Base-by-base conservation (phyloP, 2,797 vertebrate genomes). In the Picus viridis region DNA sequence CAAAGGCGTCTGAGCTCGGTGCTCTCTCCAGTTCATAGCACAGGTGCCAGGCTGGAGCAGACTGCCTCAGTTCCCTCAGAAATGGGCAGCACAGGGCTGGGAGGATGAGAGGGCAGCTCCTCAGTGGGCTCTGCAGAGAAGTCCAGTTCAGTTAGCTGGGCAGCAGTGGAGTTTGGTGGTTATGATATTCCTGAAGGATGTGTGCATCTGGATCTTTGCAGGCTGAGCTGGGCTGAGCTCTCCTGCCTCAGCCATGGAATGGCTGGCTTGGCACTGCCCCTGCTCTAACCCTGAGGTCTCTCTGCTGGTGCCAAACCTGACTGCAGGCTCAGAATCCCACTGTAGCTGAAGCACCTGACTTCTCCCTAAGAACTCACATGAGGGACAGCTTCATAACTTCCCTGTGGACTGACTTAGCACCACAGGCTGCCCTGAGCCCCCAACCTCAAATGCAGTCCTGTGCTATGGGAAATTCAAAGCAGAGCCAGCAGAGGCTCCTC, bases 141-240 rank as follows among this genome's bases (percentile, higher is more conserved):
- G 10, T 58, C 61, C 4, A 9, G 10, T 36, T 74, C 49, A 19
- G 27, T 49, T 9, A 19, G 36, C 15, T 1, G 1, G 73, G 32
- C 6, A 2, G 41, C 90, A 72, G 77, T 2, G 0, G 7, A 22
- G 36, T 61, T 86, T 64, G 54, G 54, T 41, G 71, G 54, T 67
- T 70, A 19, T 0, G 0, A 4, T 32, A 30, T 71, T 88, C 74
- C 62, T 1, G 0, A 18, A 45, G 81, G 72, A 74, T 30, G 14
- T 4, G 45, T 36, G n/a, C 45, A 9, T 62, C 54, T 47, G 43
- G 64, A 67, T 64, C 63, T 76, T 53, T 29, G 43, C 71, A 59
- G 77, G 80, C 67, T 67, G 67, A 59, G 30, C 43, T 0, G 0
- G 56, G 54, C 13, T 0, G 0, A 67, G 67, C n/a, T 75, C 53